Evolutionary conservation across 2,113 vertebrate genomes (phyloP), one percentile per base, ranked within the genome.

Genomic region (Patagioenas fasciata): DNA sequence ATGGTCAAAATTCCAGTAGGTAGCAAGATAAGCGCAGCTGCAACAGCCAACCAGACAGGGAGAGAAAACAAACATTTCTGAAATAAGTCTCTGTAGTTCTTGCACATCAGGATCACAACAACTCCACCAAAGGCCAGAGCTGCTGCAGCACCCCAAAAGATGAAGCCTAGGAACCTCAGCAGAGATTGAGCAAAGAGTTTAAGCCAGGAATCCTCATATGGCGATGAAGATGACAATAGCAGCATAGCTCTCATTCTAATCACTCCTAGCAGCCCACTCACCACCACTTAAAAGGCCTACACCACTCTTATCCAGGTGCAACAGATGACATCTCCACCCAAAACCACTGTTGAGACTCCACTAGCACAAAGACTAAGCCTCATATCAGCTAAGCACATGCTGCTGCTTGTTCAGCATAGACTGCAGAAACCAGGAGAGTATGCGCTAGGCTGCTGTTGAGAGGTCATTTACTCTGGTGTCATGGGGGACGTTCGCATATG

Each of bases 11-110:
- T 5, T 67, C 96, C 95, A 44, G 88, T 42, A 28, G 75, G 78
- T 1, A 97, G 6, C 50, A 97, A 71, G 9, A n/a, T 15, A 47
- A 91, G 5, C 1, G 85, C 87, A 54, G 44, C 50, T 44, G 12
- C 34, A 73, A 92, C 14, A 85, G 93, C 87, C 56, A 98, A 9
- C 50, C 84, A 96, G 28, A 88, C 95, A 42, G 88, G 62, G 10
- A 98, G 40, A 89, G 25, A 10, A 26, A 96, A 81, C 19, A 88
- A 93, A 20, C 9, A 42, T 6, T 96, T 88, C 31, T 54, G 80
- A 94, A 97, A 86, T 6, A 97, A 84, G 11, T 13, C n/a, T 5
- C 54, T 15, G 15, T 96, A 97, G 75, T 31, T 92, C 32, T 42
- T 57, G 24, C 85, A 34, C 13, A 80, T 53, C 34, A 89, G 26